Evolutionary conservation across 2,888 invertebrate genomes (phyloP), one percentile per base, ranked within the genome.

Genomic region (Noctua janthina): DNA sequence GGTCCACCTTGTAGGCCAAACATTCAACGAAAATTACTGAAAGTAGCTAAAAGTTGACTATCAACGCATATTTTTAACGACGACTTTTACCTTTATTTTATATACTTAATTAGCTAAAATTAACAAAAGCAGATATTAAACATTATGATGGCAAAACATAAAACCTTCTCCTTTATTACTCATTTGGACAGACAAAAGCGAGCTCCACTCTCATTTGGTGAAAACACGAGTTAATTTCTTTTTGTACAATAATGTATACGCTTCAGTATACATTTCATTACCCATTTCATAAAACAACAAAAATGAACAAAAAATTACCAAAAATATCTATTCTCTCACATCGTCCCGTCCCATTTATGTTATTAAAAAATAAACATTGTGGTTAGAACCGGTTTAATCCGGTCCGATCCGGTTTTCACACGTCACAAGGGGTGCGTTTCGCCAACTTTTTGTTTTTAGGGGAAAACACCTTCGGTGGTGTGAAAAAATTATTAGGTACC

Each of bases 301-400:
- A 76, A 73, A 75, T 67, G 46, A 69, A 76, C 64, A 66, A 71
- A 23, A 56, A 56, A 11, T 11, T n/a, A 59, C 59, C 59, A n/a
- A 59, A 79, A 82, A 84, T 79, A 82, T 59, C 71, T 76, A 66
- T 84, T 69, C 68, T 81, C 76, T 67, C 78, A 84, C 83, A 81
- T 88, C 79, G 64, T 76, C 81, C 77, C 72, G 81, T 68, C 73
- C 79, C 83, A 84, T 88, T 87, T 81, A 83, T 85, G 86, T 89
- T 89, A 89, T 90, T 89, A 88, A 88, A 87, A 89, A 89, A 89
- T 87, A 91, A 88, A 89, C 87, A 84, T 82, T 81, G 88, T 83
- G 91, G 90, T 88, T 84, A 87, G 88, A 90, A 88, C 90, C 86
- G 89, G 84, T 87, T 84, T 91, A 91, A 92, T 90, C 92, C 90